Percentiles rank a stretch among this genome's conserved stretches.
Evolutionary conservation across 2,797 vertebrate genomes (phyloP).

Genomic region (Micrastur ruficollis): DNA sequence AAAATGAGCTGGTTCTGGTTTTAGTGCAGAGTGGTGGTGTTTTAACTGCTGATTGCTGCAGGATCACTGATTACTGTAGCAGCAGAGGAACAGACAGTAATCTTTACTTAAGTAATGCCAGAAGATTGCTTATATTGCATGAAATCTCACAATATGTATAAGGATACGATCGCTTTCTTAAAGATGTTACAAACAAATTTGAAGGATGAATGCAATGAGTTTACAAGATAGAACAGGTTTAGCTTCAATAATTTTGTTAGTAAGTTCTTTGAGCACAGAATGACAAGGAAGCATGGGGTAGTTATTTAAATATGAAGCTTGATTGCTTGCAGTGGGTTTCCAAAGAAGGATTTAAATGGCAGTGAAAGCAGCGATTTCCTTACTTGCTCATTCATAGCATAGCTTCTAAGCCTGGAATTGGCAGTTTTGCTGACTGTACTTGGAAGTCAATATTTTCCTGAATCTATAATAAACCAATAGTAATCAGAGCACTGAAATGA

Average conservation of each 20-base stretch:
- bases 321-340: constrained; percentile 5
- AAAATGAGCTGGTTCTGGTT: background rate
- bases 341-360: background rate
- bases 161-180: background rate
- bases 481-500: background rate
- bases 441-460: constrained; percentile 10
- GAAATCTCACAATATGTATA: background rate
- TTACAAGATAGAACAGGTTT: background rate
- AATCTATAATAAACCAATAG: constrained; percentile 3
- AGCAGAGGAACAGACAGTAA: background rate
- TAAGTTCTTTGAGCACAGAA: background rate
- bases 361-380: background rate
- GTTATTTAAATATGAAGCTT: background rate
- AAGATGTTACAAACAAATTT: background rate
- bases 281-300: background rate
- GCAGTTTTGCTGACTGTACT: constrained; percentile 5
- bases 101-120: background rate
- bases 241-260: background rate
- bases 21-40: background rate
- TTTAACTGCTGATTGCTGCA: background rate
- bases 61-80: background rate
- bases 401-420: background rate
- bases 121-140: background rate
- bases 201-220: background rate
- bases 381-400: background rate